A percentile compares a stretch with the other conserved stretches of the same genome.
These are phyloP conservation scores for Eupleurogrammus muticus DNA, from an alignment of 2,797 vertebrate genomes.

Conservation along the genomic window DNA sequence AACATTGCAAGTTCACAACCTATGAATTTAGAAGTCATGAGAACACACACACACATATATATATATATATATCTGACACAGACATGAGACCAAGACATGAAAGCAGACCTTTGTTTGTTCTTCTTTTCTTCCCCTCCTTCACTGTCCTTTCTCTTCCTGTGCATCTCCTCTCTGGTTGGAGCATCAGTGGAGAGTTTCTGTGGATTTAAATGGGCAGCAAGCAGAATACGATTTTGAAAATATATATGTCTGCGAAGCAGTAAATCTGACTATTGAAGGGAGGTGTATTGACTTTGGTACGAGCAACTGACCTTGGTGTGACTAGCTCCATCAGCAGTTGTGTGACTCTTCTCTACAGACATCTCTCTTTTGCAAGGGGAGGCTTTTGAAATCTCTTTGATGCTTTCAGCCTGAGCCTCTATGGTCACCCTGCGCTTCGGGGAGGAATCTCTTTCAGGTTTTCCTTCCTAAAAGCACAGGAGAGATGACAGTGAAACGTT, in stretches of 20 bases:
- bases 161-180: constrained; percentile 43
- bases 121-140: constrained; percentile 64
- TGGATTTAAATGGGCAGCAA: constrained; percentile 21
- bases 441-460: constrained; percentile 45
- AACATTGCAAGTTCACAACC: background rate
- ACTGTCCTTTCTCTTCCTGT: constrained; percentile 52
- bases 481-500: constrained; percentile 17
- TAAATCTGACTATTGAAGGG: background rate
- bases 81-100: background rate
- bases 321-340: constrained; percentile 45
- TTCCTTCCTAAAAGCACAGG: constrained; percentile 61
- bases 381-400: constrained; percentile 47
- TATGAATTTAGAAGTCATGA: background rate
- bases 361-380: constrained; percentile 54
- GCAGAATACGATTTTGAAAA: background rate
- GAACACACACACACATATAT: background rate
- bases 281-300: background rate
- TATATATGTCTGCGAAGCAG: background rate
- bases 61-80: background rate
- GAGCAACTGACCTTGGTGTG: constrained; percentile 69
- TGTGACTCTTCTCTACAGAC: constrained; percentile 44
- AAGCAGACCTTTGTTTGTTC: constrained; percentile 76
- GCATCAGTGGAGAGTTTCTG: constrained; percentile 63
- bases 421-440: constrained; percentile 34
- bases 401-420: constrained; percentile 30